Conservation (phyloP, 2,797 vertebrate genomes). For the Clarias pachynema region DNA sequence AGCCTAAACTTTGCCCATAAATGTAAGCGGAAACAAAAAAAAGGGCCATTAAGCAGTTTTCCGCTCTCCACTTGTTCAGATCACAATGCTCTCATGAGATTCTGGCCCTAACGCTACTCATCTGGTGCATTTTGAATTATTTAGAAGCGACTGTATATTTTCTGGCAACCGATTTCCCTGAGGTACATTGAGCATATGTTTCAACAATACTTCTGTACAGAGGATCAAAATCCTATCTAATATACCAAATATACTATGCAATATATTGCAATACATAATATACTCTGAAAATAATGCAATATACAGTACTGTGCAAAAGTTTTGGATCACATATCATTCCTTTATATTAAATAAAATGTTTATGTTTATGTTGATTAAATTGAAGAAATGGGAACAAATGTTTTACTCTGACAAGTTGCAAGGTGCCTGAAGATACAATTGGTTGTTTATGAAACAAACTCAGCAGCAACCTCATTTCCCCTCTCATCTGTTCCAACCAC, state of each 20-base stretch:
- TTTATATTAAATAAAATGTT: too few relatives aligned
- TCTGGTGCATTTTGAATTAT: conserved; percentile 63
- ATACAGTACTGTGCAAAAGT: too few relatives aligned
- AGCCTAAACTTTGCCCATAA: conserved; percentile 15
- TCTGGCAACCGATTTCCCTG: conserved; percentile 50
- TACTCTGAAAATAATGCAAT: background rate
- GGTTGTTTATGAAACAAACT: too few relatives aligned
- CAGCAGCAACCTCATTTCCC: too few relatives aligned
- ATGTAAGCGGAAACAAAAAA: background rate
- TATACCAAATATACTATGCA: conserved; percentile 36
- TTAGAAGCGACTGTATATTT: conserved; percentile 56
- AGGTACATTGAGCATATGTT: conserved; percentile 58
- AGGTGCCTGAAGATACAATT: too few relatives aligned
- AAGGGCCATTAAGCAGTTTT: conserved; percentile 38
- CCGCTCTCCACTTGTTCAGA: conserved; percentile 27
- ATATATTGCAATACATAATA: background rate
- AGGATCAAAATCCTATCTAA: conserved; percentile 34
- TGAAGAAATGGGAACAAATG: too few relatives aligned
- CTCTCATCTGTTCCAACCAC: too few relatives aligned
- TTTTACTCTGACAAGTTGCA: too few relatives aligned
- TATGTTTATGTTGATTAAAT: too few relatives aligned
- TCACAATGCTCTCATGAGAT: conserved; percentile 42
- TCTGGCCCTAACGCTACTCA: conserved; percentile 55
- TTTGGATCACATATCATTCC: too few relatives aligned
- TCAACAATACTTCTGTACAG: conserved; percentile 44